These are phyloP conservation scores for Pungitius pungitius DNA, from an alignment of 2,113 vertebrate species.

Conservation along the genomic window DNA sequence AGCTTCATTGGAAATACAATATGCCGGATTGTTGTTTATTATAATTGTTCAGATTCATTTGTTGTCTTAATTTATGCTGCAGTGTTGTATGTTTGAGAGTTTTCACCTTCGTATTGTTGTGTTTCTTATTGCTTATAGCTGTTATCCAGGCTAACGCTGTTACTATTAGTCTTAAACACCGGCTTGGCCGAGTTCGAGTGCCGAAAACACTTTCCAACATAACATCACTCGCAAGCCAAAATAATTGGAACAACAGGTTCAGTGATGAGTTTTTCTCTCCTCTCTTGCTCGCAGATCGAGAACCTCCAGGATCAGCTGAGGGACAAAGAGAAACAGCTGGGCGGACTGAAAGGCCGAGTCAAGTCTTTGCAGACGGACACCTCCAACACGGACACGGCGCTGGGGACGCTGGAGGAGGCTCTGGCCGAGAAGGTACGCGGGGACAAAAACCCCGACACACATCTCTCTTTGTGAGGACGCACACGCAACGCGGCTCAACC, in stretches of 20 bases:
- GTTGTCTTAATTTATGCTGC: background rate
- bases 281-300: slow-evolving; percentile 82
- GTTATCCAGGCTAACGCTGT: background rate
- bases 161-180: background rate
- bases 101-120: background rate
- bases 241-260: background rate
- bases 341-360: slow-evolving; percentile 90
- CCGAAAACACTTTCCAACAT: background rate
- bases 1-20: background rate
- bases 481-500: background rate
- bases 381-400: slow-evolving; percentile 91
- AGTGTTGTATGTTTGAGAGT: background rate
- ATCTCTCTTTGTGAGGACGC: background rate
- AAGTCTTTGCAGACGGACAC: slow-evolving; percentile 93
- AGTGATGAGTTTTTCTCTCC: background rate
- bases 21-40: background rate
- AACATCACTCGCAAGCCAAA: background rate
- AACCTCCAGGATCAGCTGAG: slow-evolving; percentile 93
- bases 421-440: slow-evolving; percentile 88
- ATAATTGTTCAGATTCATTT: background rate
- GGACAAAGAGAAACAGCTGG: slow-evolving; percentile 95
- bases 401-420: slow-evolving; percentile 93
- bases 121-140: background rate
- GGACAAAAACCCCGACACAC: slow-evolving; percentile 10
- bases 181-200: background rate